A percentile compares a stretch with the other conserved stretches of the same genome.
Conservation (phyloP, 2,888 invertebrate species). For the Epinotia demarniana region DNA sequence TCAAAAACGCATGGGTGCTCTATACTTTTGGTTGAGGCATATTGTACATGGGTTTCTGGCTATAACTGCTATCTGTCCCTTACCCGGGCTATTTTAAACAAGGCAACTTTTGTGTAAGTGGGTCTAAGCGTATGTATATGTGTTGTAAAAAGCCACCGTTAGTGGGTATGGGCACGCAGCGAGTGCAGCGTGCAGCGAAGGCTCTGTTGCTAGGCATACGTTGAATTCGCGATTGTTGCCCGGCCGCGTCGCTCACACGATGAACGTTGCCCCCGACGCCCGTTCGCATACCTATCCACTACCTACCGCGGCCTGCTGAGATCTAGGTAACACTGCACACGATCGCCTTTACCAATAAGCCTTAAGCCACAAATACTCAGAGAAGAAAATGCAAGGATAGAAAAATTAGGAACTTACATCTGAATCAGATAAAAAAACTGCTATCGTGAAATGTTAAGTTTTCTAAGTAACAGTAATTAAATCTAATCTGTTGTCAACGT, state of each 20-base stretch:
- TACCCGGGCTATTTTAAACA: constrained; percentile 50
- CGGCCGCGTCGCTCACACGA: constrained; percentile 80
- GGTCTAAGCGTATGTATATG: constrained; percentile 55
- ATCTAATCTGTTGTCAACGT: constrained; percentile 35
- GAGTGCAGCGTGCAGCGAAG: constrained; percentile 61
- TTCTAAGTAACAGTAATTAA: constrained; percentile 30
- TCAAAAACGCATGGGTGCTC: too few species aligned
- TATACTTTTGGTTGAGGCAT: too few species aligned
- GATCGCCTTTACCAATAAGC: constrained; percentile 42
- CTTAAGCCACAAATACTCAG: not conserved
- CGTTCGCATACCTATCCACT: constrained; percentile 55
- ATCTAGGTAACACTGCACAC: constrained; percentile 52
- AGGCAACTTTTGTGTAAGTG: constrained; percentile 53
- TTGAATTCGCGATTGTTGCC: constrained; percentile 79
- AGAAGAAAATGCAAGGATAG: not conserved
- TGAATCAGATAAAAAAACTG: not conserved
- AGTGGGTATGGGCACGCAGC: constrained; percentile 30
- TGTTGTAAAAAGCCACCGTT: constrained; percentile 69
- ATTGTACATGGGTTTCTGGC: not conserved
- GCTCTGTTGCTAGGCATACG: constrained; percentile 79
- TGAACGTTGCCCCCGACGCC: constrained; percentile 78
- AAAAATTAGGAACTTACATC: too few species aligned
- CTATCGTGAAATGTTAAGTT: not conserved
- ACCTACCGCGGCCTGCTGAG: constrained; percentile 45
- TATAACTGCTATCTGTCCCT: not conserved